Conservation (phyloP, 2,888 invertebrate species). For the Tupiocoris notatus region DNA sequence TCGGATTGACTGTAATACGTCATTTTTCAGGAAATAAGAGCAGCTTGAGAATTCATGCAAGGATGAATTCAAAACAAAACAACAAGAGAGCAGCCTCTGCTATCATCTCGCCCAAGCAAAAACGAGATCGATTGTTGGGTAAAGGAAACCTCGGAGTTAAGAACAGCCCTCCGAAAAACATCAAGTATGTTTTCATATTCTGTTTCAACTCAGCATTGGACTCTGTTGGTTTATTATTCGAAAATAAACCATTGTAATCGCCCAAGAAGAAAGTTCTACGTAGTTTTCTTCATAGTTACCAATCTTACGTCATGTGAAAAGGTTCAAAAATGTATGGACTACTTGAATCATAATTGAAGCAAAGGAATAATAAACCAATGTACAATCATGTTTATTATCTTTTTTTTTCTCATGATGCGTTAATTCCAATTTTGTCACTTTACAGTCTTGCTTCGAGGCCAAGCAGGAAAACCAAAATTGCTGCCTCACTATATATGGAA, state of each 20-base stretch:
- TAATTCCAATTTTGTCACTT: no score
- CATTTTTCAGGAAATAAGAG: constrained; percentile 11
- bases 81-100: not conserved
- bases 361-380: no score
- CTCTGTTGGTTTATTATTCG: not conserved
- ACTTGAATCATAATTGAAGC: no score
- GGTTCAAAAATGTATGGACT: no score
- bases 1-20: no score
- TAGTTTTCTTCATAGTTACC: no score
- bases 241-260: not conserved
- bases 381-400: no score
- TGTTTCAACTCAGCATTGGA: not conserved
- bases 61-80: constrained; percentile 5
- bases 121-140: not conserved
- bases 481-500: constrained; percentile 72
- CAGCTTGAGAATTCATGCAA: not conserved
- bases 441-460: constrained; percentile 56
- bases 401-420: no score
- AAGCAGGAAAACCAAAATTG: constrained; percentile 71
- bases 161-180: constrained; percentile 12
- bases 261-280: no score
- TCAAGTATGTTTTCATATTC: constrained; percentile 10
- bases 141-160: constrained; percentile 1
- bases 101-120: not conserved
- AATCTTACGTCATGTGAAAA: no score